phyloP scores from a whole-genome alignment of 2,888 invertebrate species.

The Ennomos erosarius region DNA sequence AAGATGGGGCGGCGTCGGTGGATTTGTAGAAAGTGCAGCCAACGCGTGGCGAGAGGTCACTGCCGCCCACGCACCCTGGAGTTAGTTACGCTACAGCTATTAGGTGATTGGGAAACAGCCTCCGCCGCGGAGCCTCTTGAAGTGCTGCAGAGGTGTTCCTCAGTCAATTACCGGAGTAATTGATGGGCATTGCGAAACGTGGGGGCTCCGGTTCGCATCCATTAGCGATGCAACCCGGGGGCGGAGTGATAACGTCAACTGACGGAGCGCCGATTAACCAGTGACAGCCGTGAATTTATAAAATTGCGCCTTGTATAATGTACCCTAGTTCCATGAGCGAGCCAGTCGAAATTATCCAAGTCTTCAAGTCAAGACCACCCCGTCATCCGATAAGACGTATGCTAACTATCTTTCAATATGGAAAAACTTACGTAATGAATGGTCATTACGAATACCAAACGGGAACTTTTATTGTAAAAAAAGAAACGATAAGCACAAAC shows the following conservation, averaged over 20 bases:
- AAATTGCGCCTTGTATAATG: constrained; percentile 31
- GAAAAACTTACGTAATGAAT: too few relatives aligned
- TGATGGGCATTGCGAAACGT: constrained; percentile 71
- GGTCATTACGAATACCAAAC: too few relatives aligned
- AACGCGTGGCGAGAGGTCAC: constrained; percentile 78
- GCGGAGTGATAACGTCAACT: constrained; percentile 52
- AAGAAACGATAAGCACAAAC: too few relatives aligned
- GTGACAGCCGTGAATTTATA: constrained; percentile 34
- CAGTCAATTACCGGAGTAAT: constrained; percentile 64
- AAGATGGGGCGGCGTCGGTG: constrained; percentile 54
- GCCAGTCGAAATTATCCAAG: not conserved
- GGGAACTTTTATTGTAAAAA: too few relatives aligned
- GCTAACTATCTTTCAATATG: not conserved
- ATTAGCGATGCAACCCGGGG: constrained; percentile 52
- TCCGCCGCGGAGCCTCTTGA: constrained; percentile 3
- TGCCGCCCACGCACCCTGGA: constrained; percentile 64
- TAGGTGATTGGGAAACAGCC: constrained; percentile 59
- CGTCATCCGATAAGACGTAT: not conserved
- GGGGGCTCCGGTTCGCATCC: constrained; percentile 49
- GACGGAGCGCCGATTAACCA: constrained; percentile 43
- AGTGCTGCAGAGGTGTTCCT: constrained; percentile 54
- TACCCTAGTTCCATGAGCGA: constrained; percentile 19
- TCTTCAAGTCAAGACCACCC: not conserved
- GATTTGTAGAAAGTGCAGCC: constrained; percentile 71
- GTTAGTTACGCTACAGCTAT: constrained; percentile 40